Evolutionary conservation across 2,888 invertebrate genomes (phyloP).

Genomic region (Perizoma affinitatum): DNA sequence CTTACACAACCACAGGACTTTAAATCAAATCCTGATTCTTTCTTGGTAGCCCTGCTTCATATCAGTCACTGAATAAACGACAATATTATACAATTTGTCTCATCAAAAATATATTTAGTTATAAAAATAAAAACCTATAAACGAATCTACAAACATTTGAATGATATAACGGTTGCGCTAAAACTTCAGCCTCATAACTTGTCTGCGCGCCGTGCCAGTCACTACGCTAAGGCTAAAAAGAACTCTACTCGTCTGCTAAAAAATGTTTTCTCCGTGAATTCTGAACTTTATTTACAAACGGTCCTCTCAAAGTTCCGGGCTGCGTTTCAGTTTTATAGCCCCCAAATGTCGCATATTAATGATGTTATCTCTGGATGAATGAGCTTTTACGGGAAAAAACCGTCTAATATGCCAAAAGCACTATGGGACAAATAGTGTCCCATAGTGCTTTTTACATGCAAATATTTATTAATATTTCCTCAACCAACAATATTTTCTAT

Average conservation of each 20-base stretch:
- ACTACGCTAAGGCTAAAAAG: slow-evolving; percentile 30
- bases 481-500: too few species aligned
- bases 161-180: slow-evolving; percentile 30
- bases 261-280: slow-evolving; percentile 31
- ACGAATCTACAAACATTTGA: slow-evolving; percentile 28
- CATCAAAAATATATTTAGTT: too few species aligned
- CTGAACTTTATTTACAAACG: slow-evolving; percentile 38
- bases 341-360: slow-evolving; percentile 37
- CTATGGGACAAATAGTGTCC: not conserved
- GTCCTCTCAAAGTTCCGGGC: slow-evolving; percentile 32
- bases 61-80: too few species aligned
- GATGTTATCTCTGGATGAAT: slow-evolving; percentile 34
- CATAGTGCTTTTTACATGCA: too few species aligned
- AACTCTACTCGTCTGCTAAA: slow-evolving; percentile 23
- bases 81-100: too few species aligned
- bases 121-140: not conserved
- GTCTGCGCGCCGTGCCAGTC: slow-evolving; percentile 34
- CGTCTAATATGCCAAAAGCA: slow-evolving; percentile 15
- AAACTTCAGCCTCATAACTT: slow-evolving; percentile 36
- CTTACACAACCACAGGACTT: too few species aligned
- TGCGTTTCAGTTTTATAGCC: slow-evolving; percentile 30
- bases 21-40: too few species aligned
- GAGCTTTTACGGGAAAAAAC: slow-evolving; percentile 25
- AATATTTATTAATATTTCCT: too few species aligned
- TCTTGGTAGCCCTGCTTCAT: too few species aligned